Evolutionary conservation across 1,140 invertebrate genomes (phyloP), one percentile per base, ranked within the genome.

Genomic region (Penaeus japonicus): DNA sequence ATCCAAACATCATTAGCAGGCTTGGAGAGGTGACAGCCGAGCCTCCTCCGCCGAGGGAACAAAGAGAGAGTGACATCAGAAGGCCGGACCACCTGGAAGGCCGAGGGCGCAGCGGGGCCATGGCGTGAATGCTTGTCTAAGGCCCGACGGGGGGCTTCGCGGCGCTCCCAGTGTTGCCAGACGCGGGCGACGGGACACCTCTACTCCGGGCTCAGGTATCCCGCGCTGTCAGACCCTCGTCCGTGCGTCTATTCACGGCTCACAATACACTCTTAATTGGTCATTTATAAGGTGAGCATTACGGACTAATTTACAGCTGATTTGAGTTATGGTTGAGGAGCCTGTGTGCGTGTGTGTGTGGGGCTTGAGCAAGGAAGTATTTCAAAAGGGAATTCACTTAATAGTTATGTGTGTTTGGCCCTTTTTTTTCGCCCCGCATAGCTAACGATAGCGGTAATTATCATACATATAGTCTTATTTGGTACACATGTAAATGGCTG

Each of bases 1-100:
- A 88, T 88, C 87, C 87, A 88, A 88, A 88, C 87, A 88, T 75
- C 87, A 88, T 88, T 88, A 88, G 87, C 70, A 84, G 80, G 53
- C 87, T 77, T 88, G 87, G 87, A 88, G 87, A 84, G 87, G 57
- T 77, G 80, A 84, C 80, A 83, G 87, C 24, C 39, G 35, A 84
- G 87, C 30, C 87, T 88, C 80, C 70, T 83, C 27, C 80, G 55
- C 87, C 27, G 54, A 82, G 80, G 65, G 55, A 88, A 88, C 87
- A 88, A 88, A 88, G 87, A 59, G 18, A 62, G 70, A 88, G 62
- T 88, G 87, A 88, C 87, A 87, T 78, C 87, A 84, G 87, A 88
- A 88, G 87, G 87, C 81, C 70, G 65, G 87, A 88, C 87, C 87
- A 88, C 87, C 87, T 78, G 87, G 87, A 79, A 70, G 39, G 87